Base-by-base conservation (phyloP, 2,888 invertebrate species). In the Elysia crispata region DNA sequence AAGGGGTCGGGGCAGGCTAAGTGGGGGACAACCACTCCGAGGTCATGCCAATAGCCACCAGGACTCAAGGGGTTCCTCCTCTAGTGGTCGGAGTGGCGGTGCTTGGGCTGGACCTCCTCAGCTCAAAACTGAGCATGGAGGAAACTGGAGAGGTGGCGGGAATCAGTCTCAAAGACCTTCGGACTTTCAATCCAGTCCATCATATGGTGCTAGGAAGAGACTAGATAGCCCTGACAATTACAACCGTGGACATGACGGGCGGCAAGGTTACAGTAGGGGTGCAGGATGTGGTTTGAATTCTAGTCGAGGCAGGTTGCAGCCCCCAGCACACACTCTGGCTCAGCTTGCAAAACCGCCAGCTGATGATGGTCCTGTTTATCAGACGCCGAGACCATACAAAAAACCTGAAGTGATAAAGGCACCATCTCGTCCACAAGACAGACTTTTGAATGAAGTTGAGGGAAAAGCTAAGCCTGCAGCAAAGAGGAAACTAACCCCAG, bases 361-460 rank as follows among this genome's bases (percentile, higher is more conserved):
- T 11, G 41, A 41, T 41, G 41, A 41, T 41, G 11, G 5, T 11
- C 41, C 41, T 41, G 41, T 41, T 41, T 41, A 41, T 41, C 41
- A 41, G 41, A 41, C 41, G 11, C 41, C 41, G 23, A 25, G 54
- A 54, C 60, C 18, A 30, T 67, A 69, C 30, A 76, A 60, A n/a
- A 66, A 25, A 25, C 1, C 25, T 18, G 73, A 72, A 31, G 49
- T 49, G 30, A 33, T 73, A 41, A 78, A 75, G 57, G 60, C 75
- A 30, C 80, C 76, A 25, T 41, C 76, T 6, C 66, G 76, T 20
- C 80, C 80, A 57, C 80, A 80, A 31, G 80, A 80, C 49, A 57
- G 64, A 23, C 50, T 80, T n/a, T 60, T 80, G 49, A 80, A 80
- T 76, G 80, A 80, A 76, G 73, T 80, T n/a, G 70, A 75, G n/a